These are phyloP conservation scores for Malurus alboscapulatus DNA, from an alignment of 2,113 vertebrate genomes.

Conservation along the genomic window DNA sequence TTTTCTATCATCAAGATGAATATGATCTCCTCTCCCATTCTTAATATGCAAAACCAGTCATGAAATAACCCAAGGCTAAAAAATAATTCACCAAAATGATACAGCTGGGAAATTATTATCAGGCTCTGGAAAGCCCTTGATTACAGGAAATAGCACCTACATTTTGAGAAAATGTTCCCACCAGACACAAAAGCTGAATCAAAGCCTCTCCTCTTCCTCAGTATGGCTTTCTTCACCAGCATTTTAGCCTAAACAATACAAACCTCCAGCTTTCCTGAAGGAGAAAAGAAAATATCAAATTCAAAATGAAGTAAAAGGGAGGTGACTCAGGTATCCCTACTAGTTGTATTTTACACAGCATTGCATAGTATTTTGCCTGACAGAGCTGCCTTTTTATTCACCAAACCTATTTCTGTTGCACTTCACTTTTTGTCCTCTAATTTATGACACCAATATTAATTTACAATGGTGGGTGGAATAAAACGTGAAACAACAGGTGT, in stretches of 20 bases:
- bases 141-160: constrained; percentile 74
- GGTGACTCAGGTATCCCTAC: background rate
- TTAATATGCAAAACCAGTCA: constrained; percentile 59
- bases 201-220: constrained; percentile 46
- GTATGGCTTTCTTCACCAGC: constrained; percentile 2
- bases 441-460: background rate
- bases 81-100: constrained; percentile 60
- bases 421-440: background rate
- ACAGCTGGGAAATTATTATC: constrained; percentile 71
- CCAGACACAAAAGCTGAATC: constrained; percentile 56
- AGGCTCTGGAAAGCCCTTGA: constrained; percentile 66
- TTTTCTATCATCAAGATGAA: constrained; percentile 71
- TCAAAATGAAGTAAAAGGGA: background rate
- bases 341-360: background rate
- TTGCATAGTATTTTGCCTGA: background rate
- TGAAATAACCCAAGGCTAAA: constrained; percentile 68
- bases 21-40: constrained; percentile 61
- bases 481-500: background rate
- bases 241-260: constrained; percentile 40
- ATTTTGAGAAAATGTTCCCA: constrained; percentile 70
- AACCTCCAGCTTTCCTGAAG: background rate
- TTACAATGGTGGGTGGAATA: background rate
- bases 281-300: background rate
- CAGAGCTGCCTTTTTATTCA: background rate
- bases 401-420: background rate